Evolutionary conservation across 2,888 invertebrate genomes (phyloP).

Genomic region (Meta bourneti): DNA sequence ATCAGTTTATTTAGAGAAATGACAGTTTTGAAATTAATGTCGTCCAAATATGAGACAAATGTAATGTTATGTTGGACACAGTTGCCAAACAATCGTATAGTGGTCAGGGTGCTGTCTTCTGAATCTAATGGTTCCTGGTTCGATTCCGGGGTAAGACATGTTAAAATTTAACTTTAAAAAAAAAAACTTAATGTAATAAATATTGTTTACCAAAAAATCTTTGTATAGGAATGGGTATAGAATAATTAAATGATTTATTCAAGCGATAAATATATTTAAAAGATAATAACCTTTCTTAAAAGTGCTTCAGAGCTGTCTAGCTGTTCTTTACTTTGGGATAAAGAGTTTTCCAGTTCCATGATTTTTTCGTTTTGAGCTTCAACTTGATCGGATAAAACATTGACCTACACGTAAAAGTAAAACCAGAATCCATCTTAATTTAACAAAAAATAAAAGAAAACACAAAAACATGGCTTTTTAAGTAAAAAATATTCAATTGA

Average conservation of each 20-base stretch:
- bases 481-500: background rate
- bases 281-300: slow-evolving; percentile 57
- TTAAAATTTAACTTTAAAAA: too few species aligned
- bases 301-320: slow-evolving; percentile 67
- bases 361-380: slow-evolving; percentile 76
- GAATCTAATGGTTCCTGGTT: too few species aligned
- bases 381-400: slow-evolving; percentile 74
- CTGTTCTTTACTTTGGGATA: slow-evolving; percentile 69
- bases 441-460: background rate
- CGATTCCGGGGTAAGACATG: too few species aligned
- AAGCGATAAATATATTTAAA: background rate
- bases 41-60: too few species aligned
- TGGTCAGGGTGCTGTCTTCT: too few species aligned
- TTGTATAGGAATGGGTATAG: background rate
- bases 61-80: too few species aligned
- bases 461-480: background rate
- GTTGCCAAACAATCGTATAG: too few species aligned
- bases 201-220: too few species aligned
- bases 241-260: background rate
- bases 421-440: background rate
- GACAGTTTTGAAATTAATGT: too few species aligned
- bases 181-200: too few species aligned
- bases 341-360: slow-evolving; percentile 65
- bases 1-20: too few species aligned
- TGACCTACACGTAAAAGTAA: slow-evolving; percentile 49